These are phyloP conservation scores for Drosophila neotestacea DNA, from an alignment of 2,888 invertebrate genomes.

Conservation along the genomic window DNA sequence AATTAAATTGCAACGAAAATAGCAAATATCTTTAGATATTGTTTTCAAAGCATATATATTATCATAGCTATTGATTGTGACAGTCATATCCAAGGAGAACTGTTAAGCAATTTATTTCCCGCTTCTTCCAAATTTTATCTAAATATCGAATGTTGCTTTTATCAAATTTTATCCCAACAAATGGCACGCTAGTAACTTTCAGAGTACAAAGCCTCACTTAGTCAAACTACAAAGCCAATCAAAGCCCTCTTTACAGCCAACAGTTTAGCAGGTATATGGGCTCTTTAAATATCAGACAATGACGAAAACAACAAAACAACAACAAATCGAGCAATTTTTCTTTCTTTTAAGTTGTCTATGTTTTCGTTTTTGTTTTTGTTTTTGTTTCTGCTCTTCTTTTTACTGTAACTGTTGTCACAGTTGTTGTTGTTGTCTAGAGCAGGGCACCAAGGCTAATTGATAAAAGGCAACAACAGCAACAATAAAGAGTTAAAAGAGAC, in stretches of 20 bases:
- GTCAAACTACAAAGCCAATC: constrained; percentile 29
- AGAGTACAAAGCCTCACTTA: constrained; percentile 56
- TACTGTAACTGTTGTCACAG: constrained; percentile 38
- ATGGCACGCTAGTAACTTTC: constrained; percentile 65
- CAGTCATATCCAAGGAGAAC: not conserved
- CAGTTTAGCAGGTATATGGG: constrained; percentile 44
- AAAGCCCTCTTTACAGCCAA: constrained; percentile 2
- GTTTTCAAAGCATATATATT: too few relatives aligned
- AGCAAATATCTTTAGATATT: too few relatives aligned
- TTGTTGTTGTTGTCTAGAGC: constrained; percentile 51
- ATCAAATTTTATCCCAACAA: constrained; percentile 28
- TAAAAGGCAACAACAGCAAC: constrained; percentile 55
- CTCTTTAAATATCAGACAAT: constrained; percentile 71
- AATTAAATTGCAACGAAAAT: too few relatives aligned
- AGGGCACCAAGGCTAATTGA: constrained; percentile 81
- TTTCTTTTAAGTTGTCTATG: constrained; percentile 41
- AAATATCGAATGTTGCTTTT: not conserved
- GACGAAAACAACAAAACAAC: constrained; percentile 29
- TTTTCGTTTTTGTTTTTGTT: constrained; percentile 33
- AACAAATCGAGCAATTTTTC: constrained; percentile 61
- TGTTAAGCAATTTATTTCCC: not conserved
- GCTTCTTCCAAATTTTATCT: not conserved
- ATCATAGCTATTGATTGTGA: not conserved
- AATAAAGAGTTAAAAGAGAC: constrained; percentile 18
- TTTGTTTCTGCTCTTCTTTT: constrained; percentile 17